Conservation (phyloP, 2,797 vertebrate genomes). For the Diplodus sargus region DNA sequence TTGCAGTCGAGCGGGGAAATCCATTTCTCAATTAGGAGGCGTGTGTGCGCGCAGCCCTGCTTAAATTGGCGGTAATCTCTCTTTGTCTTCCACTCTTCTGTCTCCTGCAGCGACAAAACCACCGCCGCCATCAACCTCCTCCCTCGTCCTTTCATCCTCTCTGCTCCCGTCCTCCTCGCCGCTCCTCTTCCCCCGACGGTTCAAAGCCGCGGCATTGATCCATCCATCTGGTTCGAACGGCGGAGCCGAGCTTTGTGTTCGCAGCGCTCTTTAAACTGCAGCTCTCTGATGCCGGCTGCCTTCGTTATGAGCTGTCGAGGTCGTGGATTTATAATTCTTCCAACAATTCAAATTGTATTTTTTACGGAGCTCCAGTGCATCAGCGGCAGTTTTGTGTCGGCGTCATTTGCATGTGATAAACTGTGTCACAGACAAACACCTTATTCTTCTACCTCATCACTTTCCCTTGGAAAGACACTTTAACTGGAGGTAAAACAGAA, state of each 20-base stretch:
- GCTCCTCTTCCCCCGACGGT: slow-evolving; percentile 6
- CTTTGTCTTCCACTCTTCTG: slow-evolving; percentile 16
- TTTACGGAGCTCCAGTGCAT: neutral
- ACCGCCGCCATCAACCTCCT: slow-evolving; percentile 10
- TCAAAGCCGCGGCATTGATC: slow-evolving; percentile 40
- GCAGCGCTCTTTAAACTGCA: neutral
- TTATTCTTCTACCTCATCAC: neutral
- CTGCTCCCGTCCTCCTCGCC: slow-evolving; percentile 27
- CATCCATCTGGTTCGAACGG: slow-evolving; percentile 20
- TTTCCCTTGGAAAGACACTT: neutral
- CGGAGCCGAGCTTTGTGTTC: slow-evolving; percentile 6
- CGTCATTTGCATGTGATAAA: neutral
- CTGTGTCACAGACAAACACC: neutral
- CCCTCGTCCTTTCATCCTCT: slow-evolving; percentile 12
- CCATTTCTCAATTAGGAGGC: slow-evolving; percentile 28
- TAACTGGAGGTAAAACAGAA: neutral
- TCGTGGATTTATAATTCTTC: neutral
- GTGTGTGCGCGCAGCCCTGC: neutral
- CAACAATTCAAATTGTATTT: neutral
- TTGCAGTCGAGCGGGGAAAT: slow-evolving; percentile 22
- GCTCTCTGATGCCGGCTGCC: slow-evolving; percentile 6
- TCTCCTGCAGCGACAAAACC: slow-evolving; percentile 35
- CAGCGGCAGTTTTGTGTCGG: neutral
- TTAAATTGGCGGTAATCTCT: slow-evolving; percentile 39
- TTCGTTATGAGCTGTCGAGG: neutral